phyloP scores from a whole-genome alignment of 2,113 vertebrate species.

The Desmodus rotundus region DNA sequence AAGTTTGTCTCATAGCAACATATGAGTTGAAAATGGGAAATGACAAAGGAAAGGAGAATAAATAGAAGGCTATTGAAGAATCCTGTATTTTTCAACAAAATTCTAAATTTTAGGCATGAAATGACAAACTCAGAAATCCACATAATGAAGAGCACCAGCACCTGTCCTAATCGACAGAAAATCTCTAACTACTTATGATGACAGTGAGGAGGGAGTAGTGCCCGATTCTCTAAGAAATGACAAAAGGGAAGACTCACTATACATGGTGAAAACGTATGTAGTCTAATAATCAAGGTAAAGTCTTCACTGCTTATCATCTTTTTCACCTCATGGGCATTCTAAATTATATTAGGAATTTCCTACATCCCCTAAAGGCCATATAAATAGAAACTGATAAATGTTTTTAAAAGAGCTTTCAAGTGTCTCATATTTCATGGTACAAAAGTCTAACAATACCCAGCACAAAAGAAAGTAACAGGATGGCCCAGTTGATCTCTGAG shows the following conservation, averaged over 20 bases:
- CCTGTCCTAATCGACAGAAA: not conserved
- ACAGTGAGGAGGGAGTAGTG: not conserved
- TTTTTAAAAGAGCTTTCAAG: not conserved
- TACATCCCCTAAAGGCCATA: not conserved
- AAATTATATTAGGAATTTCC: not conserved
- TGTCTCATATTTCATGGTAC: not conserved
- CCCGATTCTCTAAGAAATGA: not conserved
- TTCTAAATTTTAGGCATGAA: not conserved
- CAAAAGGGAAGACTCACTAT: not conserved
- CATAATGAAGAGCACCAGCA: not conserved
- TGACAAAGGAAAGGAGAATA: conserved; percentile 7
- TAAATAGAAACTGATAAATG: conserved; percentile 15
- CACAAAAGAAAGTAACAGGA: conserved; percentile 16
- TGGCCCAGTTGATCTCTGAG: not conserved
- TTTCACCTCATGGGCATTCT: not conserved
- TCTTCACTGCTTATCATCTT: not conserved
- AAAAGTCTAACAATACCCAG: conserved; percentile 17
- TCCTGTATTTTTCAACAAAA: not conserved
- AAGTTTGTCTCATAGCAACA: conserved; percentile 16
- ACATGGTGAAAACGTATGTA: not conserved
- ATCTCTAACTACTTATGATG: not conserved
- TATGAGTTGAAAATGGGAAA: conserved; percentile 27
- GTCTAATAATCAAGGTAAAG: not conserved
- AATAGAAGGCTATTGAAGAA: conserved; percentile 4
- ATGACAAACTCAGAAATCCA: not conserved